Conservation (phyloP, 1,140 invertebrate genomes). For the Bombus turneri region DNA sequence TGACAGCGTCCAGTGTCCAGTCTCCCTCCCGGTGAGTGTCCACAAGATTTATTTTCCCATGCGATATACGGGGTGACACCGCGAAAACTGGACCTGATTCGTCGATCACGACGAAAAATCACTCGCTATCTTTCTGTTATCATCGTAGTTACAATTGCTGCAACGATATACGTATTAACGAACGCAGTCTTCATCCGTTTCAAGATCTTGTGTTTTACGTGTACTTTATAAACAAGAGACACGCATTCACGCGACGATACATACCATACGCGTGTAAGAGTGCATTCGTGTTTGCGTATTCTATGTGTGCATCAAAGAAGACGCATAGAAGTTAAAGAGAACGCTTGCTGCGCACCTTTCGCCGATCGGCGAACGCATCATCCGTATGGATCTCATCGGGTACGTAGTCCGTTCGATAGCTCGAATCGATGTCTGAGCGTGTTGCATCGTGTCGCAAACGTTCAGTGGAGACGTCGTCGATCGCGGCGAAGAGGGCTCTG, state of each 20-base stretch:
- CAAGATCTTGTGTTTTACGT: neutral
- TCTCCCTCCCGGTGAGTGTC: constrained; percentile 80
- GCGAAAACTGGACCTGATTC: constrained; percentile 64
- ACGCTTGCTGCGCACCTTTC: neutral
- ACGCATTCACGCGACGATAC: too few relatives aligned
- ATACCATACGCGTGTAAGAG: too few relatives aligned
- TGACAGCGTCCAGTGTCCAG: constrained; percentile 81
- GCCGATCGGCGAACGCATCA: neutral
- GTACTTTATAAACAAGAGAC: neutral
- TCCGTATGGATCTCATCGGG: constrained; percentile 28
- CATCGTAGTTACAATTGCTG: neutral
- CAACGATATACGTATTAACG: neutral
- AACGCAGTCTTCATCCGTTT: neutral
- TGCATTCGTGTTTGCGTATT: neutral
- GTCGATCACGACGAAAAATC: neutral
- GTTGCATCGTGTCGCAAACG: constrained; percentile 3
- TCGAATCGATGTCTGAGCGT: neutral
- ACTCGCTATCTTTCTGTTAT: neutral
- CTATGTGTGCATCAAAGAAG: too few relatives aligned
- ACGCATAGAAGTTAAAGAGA: neutral
- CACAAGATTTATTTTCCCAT: constrained; percentile 82
- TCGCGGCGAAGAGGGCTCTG: neutral
- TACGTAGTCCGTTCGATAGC: constrained; percentile 17
- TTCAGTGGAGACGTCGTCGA: neutral
- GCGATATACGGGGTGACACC: constrained; percentile 75